Percentiles rank a stretch among this genome's conserved stretches.
Conservation (phyloP, 2,888 invertebrate genomes). For the Luperina testacea region DNA sequence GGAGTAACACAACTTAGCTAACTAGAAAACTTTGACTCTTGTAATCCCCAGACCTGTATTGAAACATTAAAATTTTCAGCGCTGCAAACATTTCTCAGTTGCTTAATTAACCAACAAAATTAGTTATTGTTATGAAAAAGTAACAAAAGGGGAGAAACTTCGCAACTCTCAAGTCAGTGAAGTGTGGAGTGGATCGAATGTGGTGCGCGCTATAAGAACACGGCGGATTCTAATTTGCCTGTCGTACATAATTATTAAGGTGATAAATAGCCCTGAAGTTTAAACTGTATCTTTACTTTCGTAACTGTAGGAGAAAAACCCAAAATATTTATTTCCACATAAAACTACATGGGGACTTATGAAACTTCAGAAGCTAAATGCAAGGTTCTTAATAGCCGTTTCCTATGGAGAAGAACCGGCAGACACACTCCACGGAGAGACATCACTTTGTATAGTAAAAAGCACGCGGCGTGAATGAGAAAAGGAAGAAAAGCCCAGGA, state of each 20-base stretch:
- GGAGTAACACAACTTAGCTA: conserved; percentile 53
- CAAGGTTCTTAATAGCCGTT: background rate
- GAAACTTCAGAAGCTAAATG: background rate
- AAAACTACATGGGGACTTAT: background rate
- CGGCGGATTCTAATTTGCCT: conserved; percentile 32
- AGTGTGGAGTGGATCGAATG: conserved; percentile 63
- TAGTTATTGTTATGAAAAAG: conserved; percentile 85
- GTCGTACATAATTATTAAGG: background rate
- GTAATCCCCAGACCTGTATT: conserved; percentile 72
- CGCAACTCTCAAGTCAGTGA: conserved; percentile 70
- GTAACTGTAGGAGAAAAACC: too few relatives aligned
- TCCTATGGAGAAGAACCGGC: background rate
- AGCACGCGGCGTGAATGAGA: too few relatives aligned
- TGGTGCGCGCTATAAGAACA: conserved; percentile 37
- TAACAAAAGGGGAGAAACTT: conserved; percentile 76
- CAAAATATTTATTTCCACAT: background rate
- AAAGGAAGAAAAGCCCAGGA: background rate
- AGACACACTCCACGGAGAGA: background rate
- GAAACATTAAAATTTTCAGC: conserved; percentile 73
- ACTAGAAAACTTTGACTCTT: conserved; percentile 66
- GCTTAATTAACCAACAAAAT: conserved; percentile 83
- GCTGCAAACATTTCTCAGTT: conserved; percentile 75
- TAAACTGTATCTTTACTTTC: background rate
- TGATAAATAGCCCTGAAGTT: background rate
- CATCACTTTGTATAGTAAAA: too few relatives aligned